A percentile compares a stretch with the other conserved stretches of the same genome.
These are phyloP conservation scores for Apis laboriosa DNA, from an alignment of 1,140 invertebrate species.

Conservation along the genomic window DNA sequence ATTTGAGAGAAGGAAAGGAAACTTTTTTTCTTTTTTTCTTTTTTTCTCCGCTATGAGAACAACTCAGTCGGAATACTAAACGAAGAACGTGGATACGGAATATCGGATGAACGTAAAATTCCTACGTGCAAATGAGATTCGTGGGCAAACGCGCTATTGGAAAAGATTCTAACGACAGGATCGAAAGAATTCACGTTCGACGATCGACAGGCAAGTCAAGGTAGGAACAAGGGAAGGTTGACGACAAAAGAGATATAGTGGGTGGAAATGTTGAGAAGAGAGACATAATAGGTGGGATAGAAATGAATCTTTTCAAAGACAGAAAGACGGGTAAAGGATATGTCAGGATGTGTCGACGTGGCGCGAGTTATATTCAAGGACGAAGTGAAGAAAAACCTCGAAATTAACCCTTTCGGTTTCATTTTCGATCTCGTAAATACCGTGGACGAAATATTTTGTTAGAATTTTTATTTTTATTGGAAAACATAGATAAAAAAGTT, in stretches of 20 bases:
- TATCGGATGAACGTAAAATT: conserved; percentile 31
- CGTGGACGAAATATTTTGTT: no score
- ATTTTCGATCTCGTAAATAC: no score
- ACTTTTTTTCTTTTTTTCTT: background rate
- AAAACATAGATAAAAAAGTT: no score
- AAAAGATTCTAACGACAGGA: conserved; percentile 30
- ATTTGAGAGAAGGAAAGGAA: background rate
- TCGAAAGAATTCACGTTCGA: conserved; percentile 10
- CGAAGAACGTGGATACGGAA: conserved; percentile 30
- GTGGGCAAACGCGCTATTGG: conserved; percentile 23
- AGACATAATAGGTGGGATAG: background rate
- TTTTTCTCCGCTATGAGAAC: background rate
- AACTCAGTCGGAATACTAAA: conserved; percentile 31
- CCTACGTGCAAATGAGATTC: conserved; percentile 37
- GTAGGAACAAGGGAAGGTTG: background rate
- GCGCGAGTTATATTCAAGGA: background rate
- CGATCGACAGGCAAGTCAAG: conserved; percentile 7
- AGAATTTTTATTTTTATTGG: no score
- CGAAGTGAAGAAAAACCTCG: background rate
- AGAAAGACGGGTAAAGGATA: background rate
- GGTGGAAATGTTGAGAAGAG: background rate
- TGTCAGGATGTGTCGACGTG: background rate
- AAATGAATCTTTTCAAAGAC: background rate
- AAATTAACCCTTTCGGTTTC: background rate
- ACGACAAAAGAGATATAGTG: background rate